Conservation (phyloP, 2,113 vertebrate genomes). For the Ariopsis seemanni region DNA sequence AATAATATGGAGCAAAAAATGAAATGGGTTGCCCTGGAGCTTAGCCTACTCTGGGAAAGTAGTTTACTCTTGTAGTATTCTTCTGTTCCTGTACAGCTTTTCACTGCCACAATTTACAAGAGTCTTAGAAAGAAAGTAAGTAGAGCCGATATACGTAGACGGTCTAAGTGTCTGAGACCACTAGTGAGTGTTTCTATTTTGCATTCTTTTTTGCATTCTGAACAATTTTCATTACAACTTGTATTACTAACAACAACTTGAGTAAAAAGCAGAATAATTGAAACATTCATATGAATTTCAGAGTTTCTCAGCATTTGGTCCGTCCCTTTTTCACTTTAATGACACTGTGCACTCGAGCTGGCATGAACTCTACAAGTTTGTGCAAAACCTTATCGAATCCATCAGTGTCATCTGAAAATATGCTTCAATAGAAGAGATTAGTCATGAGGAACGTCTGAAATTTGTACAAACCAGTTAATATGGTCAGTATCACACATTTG, state of each 20-base stretch:
- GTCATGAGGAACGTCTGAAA: not conserved
- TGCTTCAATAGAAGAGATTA: not conserved
- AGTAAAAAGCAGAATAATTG: not conserved
- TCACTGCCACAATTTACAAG: not conserved
- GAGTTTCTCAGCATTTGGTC: too few relatives aligned
- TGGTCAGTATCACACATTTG: not conserved
- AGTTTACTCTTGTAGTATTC: not conserved
- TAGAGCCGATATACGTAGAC: not conserved
- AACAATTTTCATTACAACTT: not conserved
- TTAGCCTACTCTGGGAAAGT: not conserved
- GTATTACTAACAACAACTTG: not conserved
- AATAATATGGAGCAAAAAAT: not conserved
- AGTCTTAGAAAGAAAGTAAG: not conserved
- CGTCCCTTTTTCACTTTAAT: too few relatives aligned
- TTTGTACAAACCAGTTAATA: not conserved
- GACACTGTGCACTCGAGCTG: not conserved
- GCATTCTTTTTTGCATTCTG: not conserved
- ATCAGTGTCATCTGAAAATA: not conserved
- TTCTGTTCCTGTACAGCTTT: not conserved
- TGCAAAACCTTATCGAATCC: not conserved
- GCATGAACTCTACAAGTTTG: not conserved
- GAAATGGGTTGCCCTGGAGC: constrained; percentile 1
- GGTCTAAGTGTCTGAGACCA: not conserved
- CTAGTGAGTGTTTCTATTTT: not conserved
- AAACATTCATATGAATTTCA: too few relatives aligned